Conservation (phyloP, 2,888 invertebrate species). For the Parnassius smintheus region DNA sequence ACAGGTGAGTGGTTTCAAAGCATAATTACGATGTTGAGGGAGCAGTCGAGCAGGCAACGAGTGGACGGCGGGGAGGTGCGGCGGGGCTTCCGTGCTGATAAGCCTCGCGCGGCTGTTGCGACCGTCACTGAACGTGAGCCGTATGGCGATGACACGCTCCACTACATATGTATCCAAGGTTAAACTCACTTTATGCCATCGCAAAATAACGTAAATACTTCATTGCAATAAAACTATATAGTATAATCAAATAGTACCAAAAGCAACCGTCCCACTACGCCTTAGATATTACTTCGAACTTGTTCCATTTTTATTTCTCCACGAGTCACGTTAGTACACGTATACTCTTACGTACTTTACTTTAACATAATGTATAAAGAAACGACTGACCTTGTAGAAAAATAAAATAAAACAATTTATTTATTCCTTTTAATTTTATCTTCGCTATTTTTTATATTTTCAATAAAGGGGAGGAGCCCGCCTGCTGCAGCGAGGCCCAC, state of each 20-base stretch:
- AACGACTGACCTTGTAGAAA: too few relatives aligned
- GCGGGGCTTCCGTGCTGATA: conserved; percentile 17
- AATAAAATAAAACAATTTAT: too few relatives aligned
- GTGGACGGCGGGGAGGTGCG: conserved; percentile 20
- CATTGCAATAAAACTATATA: conserved; percentile 19
- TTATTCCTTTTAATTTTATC: too few relatives aligned
- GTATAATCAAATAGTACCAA: neutral
- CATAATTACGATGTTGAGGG: conserved; percentile 33
- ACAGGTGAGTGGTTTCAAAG: conserved; percentile 8
- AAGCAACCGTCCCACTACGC: neutral
- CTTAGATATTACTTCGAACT: neutral
- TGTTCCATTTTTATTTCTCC: too few relatives aligned
- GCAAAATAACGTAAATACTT: conserved; percentile 11
- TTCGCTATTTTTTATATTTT: too few relatives aligned
- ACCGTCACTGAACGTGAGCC: neutral
- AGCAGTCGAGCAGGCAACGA: conserved; percentile 33
- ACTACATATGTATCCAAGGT: conserved; percentile 13
- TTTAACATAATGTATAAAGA: too few relatives aligned
- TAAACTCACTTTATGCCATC: conserved; percentile 18
- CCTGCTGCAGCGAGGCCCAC: too few relatives aligned
- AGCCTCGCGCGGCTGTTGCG: neutral
- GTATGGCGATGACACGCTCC: conserved; percentile 20
- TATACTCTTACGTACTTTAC: too few relatives aligned
- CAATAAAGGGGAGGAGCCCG: too few relatives aligned
- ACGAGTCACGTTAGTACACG: too few relatives aligned